Percentiles rank a stretch among this genome's conserved stretches.
phyloP scores from a whole-genome alignment of 2,113 vertebrate genomes.

The Heloderma charlesbogerti region DNA sequence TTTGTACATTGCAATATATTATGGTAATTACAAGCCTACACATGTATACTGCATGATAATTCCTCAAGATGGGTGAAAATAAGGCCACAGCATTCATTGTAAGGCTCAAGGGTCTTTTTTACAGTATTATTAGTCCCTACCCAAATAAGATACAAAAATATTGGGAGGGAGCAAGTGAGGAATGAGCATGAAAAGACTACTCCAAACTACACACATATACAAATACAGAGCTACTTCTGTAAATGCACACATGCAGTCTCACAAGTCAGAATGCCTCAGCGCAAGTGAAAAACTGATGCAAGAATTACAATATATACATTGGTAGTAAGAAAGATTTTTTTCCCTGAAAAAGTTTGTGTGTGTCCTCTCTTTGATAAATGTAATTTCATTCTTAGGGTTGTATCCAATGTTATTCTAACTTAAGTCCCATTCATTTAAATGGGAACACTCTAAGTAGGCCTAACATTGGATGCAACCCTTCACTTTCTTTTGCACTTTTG shows the following conservation, averaged over 20 bases:
- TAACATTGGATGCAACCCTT: no score
- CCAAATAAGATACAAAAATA: neutral
- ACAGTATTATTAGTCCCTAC: neutral
- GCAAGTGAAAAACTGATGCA: neutral
- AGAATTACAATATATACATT: neutral
- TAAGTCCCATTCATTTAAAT: no score
- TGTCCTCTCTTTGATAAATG: neutral
- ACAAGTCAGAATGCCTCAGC: neutral
- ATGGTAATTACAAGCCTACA: neutral
- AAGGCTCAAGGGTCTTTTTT: neutral
- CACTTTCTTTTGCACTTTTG: neutral
- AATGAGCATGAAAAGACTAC: neutral
- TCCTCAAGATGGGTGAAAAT: neutral
- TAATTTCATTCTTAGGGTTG: no score
- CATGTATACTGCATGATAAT: conserved; percentile 39
- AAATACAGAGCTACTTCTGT: neutral
- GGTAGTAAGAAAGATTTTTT: neutral
- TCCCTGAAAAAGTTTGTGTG: neutral
- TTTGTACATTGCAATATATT: conserved; percentile 7
- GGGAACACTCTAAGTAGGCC: no score
- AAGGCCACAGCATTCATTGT: neutral
- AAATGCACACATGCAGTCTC: neutral
- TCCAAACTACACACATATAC: neutral
- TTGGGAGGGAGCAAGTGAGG: neutral
- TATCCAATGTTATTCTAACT: no score